Evolutionary conservation across 2,888 invertebrate species (phyloP), one percentile per base, ranked within the genome.

Genomic region (Euproctis similis): DNA sequence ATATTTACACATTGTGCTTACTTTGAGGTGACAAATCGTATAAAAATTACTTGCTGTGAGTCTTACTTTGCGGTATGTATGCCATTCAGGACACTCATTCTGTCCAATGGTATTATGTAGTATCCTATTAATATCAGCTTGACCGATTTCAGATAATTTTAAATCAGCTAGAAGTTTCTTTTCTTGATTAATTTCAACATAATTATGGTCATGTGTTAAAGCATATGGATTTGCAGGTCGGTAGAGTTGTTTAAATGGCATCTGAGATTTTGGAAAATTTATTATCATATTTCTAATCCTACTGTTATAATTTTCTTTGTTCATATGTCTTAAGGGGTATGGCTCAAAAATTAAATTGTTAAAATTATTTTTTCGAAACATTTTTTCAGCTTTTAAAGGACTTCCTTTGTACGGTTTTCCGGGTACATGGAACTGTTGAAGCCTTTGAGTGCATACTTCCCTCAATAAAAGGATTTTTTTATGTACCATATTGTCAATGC

Each of bases 221-320:
- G 27, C 27, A 22, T 28, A 21, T 7, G 27, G 27, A 21, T 28
- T 28, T 7, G 27, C 27, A 2, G 27, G 27, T 11, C 17, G 12
- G 8, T 7, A 22, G 6, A 28, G 4, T 23, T 28, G 28, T 16
- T 27, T 20, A 2, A 20, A 10, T n/a, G 28, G 28, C 22, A 28
- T 28, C 16, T 5, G 3, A 6, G 21, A 16, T n/a, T 23, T 22
- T 11, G 5, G 4, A 8, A n/a, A 28, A 8, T 13, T 13, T 9
- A 28, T 7, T 7, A 28, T 8, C 12, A 22, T 2, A 21, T 20
- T 27, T 4, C 28, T n/a, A 2, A 28, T 11, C 8, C 8, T 22
- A 4, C 17, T 14, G 4, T 16, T 28, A 23, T 22, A 22, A 2
- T 22, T 8, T 18, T 18, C 8, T 18, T 8, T 18, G 8, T 8